Conservation (phyloP, 2,888 invertebrate species). For the Himalopsyche japonica region DNA sequence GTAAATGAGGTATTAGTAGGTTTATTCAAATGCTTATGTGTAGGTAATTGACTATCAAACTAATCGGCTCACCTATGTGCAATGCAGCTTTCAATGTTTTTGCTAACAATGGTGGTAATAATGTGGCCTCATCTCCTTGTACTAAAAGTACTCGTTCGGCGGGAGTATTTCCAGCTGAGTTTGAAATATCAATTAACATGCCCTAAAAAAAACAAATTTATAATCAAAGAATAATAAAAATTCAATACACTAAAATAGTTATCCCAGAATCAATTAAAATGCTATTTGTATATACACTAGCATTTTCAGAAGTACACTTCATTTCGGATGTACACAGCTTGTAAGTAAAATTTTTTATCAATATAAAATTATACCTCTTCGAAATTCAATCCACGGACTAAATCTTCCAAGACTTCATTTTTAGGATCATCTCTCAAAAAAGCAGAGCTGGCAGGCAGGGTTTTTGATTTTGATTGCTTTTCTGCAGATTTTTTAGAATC, state of each 20-base stretch:
- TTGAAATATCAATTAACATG: conserved; percentile 72
- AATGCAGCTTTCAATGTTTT: conserved; percentile 66
- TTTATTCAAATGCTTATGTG: too few species aligned
- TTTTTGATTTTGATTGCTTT: neutral
- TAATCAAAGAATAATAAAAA: too few species aligned
- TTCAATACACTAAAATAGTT: neutral
- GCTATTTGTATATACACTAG: too few species aligned
- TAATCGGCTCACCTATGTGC: conserved; percentile 47
- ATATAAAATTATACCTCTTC: conserved; percentile 54
- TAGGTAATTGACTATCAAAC: too few species aligned
- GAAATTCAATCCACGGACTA: conserved; percentile 45
- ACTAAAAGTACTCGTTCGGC: conserved; percentile 64
- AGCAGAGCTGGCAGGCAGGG: neutral
- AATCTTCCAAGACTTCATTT: conserved; percentile 42
- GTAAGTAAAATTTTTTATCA: too few species aligned
- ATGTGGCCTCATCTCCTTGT: conserved; percentile 77
- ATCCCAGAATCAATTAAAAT: too few species aligned
- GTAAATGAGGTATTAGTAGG: too few species aligned
- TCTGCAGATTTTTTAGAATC: neutral
- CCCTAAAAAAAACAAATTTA: conserved; percentile 60
- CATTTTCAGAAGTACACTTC: too few species aligned
- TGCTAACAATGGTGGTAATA: conserved; percentile 70
- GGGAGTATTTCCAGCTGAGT: conserved; percentile 45
- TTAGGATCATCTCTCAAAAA: neutral
- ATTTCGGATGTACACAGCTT: too few species aligned